Evolutionary conservation across 2,113 vertebrate genomes (phyloP).

Genomic region (Megaceryle torquata): DNA sequence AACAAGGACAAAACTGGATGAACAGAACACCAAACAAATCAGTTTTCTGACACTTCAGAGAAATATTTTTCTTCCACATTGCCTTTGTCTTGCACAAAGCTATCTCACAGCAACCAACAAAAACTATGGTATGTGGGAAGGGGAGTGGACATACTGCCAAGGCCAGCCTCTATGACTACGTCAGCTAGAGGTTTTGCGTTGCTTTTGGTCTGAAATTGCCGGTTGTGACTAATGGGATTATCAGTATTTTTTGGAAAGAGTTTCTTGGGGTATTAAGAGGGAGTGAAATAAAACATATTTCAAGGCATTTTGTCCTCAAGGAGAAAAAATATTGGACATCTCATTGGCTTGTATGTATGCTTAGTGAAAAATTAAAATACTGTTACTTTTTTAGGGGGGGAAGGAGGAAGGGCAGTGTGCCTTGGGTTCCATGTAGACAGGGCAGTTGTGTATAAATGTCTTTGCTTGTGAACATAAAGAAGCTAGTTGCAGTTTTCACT

Average conservation of each 20-base stretch:
- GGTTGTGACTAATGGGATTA: not conserved
- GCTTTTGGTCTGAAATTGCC: not conserved
- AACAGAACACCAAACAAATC: not conserved
- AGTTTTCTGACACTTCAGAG: not conserved
- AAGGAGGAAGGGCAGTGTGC: not conserved
- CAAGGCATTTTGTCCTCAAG: not conserved
- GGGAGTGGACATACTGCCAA: not conserved
- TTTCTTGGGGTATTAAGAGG: not conserved
- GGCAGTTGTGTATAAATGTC: not conserved
- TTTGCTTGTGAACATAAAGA: not conserved
- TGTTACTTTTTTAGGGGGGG: not conserved
- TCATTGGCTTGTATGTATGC: not conserved
- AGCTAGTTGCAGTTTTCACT: not conserved
- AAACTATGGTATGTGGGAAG: rapidly evolving
- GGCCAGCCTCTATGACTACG: not conserved
- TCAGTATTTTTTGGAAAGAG: not conserved
- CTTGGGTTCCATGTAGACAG: not conserved
- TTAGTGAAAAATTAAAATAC: not conserved
- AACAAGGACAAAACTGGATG: not conserved
- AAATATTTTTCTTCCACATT: not conserved
- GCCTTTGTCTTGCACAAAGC: not conserved
- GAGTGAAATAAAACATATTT: not conserved
- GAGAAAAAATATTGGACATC: not conserved
- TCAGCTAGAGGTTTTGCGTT: not conserved
- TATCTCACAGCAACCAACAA: not conserved